Evolutionary conservation across 2,888 invertebrate genomes (phyloP).

Genomic region (Drosophila cognata): DNA sequence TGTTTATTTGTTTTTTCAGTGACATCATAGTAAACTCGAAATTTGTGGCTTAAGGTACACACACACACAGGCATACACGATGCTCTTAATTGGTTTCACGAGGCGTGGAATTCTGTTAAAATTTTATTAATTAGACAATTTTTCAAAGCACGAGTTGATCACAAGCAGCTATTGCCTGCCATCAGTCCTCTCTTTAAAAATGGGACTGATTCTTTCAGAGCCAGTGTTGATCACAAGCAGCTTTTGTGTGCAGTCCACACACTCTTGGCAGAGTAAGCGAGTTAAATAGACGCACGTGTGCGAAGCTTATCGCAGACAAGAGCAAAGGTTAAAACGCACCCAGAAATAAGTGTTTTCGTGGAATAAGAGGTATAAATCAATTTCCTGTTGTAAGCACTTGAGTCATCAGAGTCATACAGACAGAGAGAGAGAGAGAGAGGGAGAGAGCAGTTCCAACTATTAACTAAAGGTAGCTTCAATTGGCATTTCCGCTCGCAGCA

Average conservation of each 20-base stretch:
- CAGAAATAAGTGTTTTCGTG: slow-evolving; percentile 1
- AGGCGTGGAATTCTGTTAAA: slow-evolving; percentile 44
- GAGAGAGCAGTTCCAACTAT: slow-evolving; percentile 46
- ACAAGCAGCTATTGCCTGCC: not conserved
- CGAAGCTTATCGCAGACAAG: slow-evolving; percentile 46
- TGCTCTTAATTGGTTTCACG: slow-evolving; percentile 45
- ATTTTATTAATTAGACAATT: slow-evolving; percentile 47
- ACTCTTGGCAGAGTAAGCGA: not conserved
- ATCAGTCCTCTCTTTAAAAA: not conserved
- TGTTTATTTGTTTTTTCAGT: slow-evolving; percentile 28
- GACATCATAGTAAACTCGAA: slow-evolving; percentile 49
- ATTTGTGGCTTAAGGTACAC: slow-evolving; percentile 40
- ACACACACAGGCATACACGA: not conserved
- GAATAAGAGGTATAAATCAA: slow-evolving; percentile 51
- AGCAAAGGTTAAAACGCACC: slow-evolving; percentile 26
- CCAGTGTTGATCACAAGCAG: slow-evolving; percentile 2
- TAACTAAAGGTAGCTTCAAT: slow-evolving; percentile 75
- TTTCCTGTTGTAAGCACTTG: slow-evolving; percentile 61
- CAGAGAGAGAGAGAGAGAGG: not conserved
- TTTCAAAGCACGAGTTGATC: slow-evolving; percentile 8
- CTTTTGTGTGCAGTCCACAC: not conserved
- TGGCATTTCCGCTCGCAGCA: slow-evolving; percentile 68
- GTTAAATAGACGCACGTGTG: slow-evolving; percentile 39
- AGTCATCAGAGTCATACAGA: slow-evolving; percentile 43
- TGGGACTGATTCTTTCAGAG: not conserved